Base-by-base conservation (phyloP, 2,888 invertebrate genomes). In the Cetonia aurata region DNA sequence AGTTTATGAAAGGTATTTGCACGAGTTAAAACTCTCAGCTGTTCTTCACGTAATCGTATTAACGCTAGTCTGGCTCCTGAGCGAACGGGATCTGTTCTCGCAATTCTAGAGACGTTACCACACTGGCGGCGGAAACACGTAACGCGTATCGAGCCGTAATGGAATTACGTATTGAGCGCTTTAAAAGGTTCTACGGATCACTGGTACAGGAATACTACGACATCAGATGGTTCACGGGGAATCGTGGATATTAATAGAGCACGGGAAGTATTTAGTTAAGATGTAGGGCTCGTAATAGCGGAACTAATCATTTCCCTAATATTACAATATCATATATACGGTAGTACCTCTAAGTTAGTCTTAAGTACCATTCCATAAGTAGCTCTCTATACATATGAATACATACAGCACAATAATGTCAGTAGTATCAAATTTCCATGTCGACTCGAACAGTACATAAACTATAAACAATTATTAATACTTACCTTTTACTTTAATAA, bases 11-110 rank as follows among this genome's bases (percentile, higher is more conserved):
- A 55, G 55, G 33, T 13, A 55, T 37, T 37, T 37, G 41, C 56
- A 12, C 41, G 37, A 56, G 31, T 37, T 56, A 56, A 33, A 56
- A 37, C 56, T 56, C 56, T 56, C 56, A 56, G 56, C 56, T 56
- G 56, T 56, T 41, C 56, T 37, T 37, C 56, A 15, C 56, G 56
- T 56, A 56, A 50, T 50, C 50, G 50, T 10, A 50, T 50, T 50
- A 15, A 9, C 13, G 17, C 50, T 50, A 50, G 50, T 15, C 50
- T 50, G 50, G 50, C 19, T n/a, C 13, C 50, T 19, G 50, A 50
- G 50, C 13, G 50, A 15, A 8, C 50, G 50, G 10, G 50, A 15
- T 50, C 15, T 50, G 50, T 50, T 50, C 50, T 50, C 50, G 3
- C 15, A 50, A 50, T 50, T 50, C 50, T 50, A 13, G 15, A 19